Base-by-base conservation (phyloP, 2,113 vertebrate genomes). In the Gasterosteus aculeatus region DNA sequence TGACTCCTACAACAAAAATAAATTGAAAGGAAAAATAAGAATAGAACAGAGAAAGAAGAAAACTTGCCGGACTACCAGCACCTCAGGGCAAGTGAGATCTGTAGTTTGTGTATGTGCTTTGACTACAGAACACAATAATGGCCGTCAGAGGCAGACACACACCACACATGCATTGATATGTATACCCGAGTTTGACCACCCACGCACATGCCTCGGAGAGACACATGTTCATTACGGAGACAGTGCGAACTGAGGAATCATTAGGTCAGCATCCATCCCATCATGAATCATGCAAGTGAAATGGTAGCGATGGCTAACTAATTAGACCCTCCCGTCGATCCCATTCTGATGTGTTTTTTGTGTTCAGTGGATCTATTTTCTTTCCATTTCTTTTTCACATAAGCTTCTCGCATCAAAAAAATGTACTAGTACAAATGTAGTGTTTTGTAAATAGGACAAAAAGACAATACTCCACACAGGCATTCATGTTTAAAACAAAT, bases 71-170 rank as follows among this genome's bases (percentile, higher is more conserved):
- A 65, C 44, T 1, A 31, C 1, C 38, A 72, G 31, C 72, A 70
- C 76, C 85, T 69, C 79, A 16, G 79, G 75, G 64, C 56, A 71
- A 5, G 4, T 82, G 49, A 62, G 69, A 63, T 77, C 61, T 71
- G 69, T 59, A 58, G 41, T 67, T 16, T 70, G 69, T 60, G 65
- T 49, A 60, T 84, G 68, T 77, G 70, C 74, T 83, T 62, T 69
- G 80, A 81, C 78, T 83, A 63, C 69, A 73, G n/a, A 81, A 54
- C 73, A 22, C 67, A 39, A 6, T 64, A 63, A 72, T 68, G 38
- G 35, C 53, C 42, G 54, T 69, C 56, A 44, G 53, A 53, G 59
- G 16, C 19, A 62, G 1, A 62, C 18, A 51, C 35, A 64, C 58
- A 42, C 46, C 49, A 80, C 56, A 78, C 61, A 44, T 4, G 33